A percentile compares a stretch with the other conserved stretches of the same genome.
Evolutionary conservation across 2,888 invertebrate species (phyloP).

Genomic region (Microctonus hyperodae): DNA sequence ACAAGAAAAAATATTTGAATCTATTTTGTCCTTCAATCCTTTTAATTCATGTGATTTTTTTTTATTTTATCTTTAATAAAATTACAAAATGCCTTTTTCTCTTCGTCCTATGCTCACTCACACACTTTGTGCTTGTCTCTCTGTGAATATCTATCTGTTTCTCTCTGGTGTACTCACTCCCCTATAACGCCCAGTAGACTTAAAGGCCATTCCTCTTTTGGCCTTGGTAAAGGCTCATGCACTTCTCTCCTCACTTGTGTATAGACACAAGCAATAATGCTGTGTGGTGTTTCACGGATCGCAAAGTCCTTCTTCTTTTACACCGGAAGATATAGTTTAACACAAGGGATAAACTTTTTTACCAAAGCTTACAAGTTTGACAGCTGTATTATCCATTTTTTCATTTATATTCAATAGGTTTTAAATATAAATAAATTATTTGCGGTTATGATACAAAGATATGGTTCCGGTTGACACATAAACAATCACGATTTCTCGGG

Average conservation of each 20-base stretch:
- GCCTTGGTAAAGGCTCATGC: constrained; percentile 50
- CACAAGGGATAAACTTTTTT: neutral
- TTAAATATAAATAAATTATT: no score
- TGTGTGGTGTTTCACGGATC: constrained; percentile 21
- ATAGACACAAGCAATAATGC: constrained; percentile 29
- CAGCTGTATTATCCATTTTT: neutral
- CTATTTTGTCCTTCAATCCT: neutral
- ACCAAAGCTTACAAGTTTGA: neutral
- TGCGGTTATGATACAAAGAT: neutral
- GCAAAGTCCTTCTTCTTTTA: constrained; percentile 12
- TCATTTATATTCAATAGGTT: no score
- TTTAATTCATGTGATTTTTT: neutral
- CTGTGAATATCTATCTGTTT: constrained; percentile 30
- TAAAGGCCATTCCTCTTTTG: constrained; percentile 58
- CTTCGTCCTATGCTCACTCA: neutral
- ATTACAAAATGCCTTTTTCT: neutral
- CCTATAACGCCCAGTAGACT: constrained; percentile 43
- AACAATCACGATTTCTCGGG: neutral
- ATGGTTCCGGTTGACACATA: neutral
- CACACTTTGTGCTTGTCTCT: neutral
- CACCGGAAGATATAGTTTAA: constrained; percentile 13
- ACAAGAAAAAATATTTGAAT: neutral
- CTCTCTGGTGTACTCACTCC: constrained; percentile 31
- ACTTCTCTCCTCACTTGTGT: constrained; percentile 27
- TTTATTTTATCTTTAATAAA: neutral